These are phyloP conservation scores for Xenopus laevis DNA, from an alignment of 2,113 vertebrate genomes.

Conservation along the genomic window DNA sequence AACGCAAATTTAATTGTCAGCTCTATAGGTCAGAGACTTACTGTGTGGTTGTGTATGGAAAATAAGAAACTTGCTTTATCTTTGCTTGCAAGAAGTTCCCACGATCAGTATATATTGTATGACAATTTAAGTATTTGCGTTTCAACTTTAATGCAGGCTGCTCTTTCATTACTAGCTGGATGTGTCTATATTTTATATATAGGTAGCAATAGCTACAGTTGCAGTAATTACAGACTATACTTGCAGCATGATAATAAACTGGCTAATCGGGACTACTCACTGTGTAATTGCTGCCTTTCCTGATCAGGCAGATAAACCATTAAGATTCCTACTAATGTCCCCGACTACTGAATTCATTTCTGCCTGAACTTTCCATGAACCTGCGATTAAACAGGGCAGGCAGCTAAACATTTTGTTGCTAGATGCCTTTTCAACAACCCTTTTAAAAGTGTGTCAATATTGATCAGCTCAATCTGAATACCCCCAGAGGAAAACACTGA, in stretches of 20 bases:
- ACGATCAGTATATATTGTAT: no score
- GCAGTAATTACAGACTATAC: background rate
- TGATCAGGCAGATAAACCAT: slow-evolving; percentile 69
- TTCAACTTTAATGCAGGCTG: no score
- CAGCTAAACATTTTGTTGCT: slow-evolving; percentile 80
- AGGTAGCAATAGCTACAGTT: no score
- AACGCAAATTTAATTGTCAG: no score
- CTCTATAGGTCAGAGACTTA: no score
- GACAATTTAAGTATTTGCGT: no score
- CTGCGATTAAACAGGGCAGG: slow-evolving; percentile 79
- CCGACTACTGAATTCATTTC: slow-evolving; percentile 78
- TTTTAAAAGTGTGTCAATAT: slow-evolving; percentile 87
- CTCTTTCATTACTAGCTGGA: no score
- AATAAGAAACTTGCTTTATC: no score
- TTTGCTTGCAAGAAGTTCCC: no score
- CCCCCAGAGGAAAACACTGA: slow-evolving; percentile 74
- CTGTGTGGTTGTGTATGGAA: no score
- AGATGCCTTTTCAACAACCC: slow-evolving; percentile 81
- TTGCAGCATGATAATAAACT: slow-evolving; percentile 17
- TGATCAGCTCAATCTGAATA: slow-evolving; percentile 79
- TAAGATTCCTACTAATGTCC: slow-evolving; percentile 75
- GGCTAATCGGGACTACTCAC: slow-evolving; percentile 50
- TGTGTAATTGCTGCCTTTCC: slow-evolving; percentile 71
- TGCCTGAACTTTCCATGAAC: slow-evolving; percentile 82
- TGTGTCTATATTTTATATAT: no score